Percentiles rank a stretch among this genome's conserved stretches.
These are phyloP conservation scores for Vidua macroura DNA, from an alignment of 2,113 vertebrate genomes.

Conservation along the genomic window DNA sequence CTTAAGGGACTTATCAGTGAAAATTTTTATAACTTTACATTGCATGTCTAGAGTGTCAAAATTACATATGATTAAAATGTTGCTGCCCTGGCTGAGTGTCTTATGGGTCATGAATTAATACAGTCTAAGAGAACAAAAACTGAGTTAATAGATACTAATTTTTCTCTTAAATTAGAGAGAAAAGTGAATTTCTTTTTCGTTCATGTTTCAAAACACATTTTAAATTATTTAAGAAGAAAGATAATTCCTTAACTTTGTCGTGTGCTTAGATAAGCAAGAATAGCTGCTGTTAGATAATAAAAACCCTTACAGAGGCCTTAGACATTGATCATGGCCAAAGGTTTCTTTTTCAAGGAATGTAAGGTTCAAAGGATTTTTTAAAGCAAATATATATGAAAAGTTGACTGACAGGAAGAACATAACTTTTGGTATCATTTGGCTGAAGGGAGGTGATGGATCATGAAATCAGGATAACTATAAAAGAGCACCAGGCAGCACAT, in stretches of 20 bases:
- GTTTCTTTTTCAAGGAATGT: neutral
- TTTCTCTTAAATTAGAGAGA: conserved; percentile 18
- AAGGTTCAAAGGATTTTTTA: neutral
- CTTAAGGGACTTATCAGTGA: conserved; percentile 14
- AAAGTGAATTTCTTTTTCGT: conserved; percentile 4
- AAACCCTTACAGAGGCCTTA: neutral
- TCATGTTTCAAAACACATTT: neutral
- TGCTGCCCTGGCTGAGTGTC: neutral
- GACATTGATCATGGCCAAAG: neutral
- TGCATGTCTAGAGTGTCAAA: neutral
- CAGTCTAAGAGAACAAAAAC: neutral
- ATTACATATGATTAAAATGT: conserved; percentile 30
- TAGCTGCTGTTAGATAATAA: neutral
- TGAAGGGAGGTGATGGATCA: neutral
- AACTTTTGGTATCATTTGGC: neutral
- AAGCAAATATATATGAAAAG: neutral
- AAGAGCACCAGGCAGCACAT: neutral
- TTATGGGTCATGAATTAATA: neutral
- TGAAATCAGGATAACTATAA: neutral
- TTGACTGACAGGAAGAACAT: neutral
- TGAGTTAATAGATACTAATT: neutral
- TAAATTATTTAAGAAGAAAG: neutral
- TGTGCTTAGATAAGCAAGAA: neutral
- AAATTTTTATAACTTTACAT: neutral
- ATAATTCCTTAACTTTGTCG: neutral